These are phyloP conservation scores for Cryptops parisi DNA, from an alignment of 2,888 invertebrate genomes.

Conservation along the genomic window DNA sequence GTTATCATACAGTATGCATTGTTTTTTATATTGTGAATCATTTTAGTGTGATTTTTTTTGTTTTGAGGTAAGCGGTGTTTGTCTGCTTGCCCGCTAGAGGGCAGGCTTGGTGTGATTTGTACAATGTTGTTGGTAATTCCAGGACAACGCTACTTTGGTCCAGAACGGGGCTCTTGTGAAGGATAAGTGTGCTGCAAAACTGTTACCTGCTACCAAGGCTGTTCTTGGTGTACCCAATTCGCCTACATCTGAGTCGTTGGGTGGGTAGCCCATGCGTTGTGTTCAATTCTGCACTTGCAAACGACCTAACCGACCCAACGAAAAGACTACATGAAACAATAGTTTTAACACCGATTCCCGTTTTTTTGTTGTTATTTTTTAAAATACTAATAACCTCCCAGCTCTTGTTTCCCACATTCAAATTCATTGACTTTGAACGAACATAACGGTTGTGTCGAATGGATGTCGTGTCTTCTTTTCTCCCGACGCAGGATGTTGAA, in stretches of 20 bases:
- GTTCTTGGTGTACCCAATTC: slow-evolving; percentile 17
- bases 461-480: no score
- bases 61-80: not conserved
- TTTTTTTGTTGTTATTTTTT: no score
- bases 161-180: slow-evolving; percentile 16
- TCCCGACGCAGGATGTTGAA: no score
- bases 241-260: slow-evolving; percentile 18
- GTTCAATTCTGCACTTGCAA: not conserved
- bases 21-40: not conserved
- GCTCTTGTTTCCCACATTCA: no score
- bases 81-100: not conserved
- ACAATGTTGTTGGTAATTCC: slow-evolving; percentile 2
- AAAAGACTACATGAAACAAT: no score
- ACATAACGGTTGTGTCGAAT: no score
- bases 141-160: slow-evolving; percentile 8
- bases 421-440: no score
- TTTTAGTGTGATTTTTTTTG: not conserved
- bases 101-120: slow-evolving; percentile 7
- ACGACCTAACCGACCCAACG: not conserved
- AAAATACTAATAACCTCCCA: no score
- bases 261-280: slow-evolving; percentile 17
- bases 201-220: slow-evolving; percentile 14
- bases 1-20: not conserved
- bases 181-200: slow-evolving; percentile 16
- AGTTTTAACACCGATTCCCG: no score